phyloP scores from a whole-genome alignment of 1,140 invertebrate genomes.

The Aphis gossypii region DNA sequence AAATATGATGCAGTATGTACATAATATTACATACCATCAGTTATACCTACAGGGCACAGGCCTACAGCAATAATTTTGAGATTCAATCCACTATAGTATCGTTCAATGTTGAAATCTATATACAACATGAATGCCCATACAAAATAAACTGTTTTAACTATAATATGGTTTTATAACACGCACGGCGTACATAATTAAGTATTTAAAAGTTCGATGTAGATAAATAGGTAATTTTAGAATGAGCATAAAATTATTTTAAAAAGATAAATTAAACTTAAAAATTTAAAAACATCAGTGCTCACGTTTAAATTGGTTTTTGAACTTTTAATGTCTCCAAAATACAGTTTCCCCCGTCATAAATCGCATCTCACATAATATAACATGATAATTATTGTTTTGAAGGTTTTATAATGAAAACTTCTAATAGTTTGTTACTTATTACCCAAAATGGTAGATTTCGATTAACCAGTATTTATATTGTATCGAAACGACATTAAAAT shows the following conservation, averaged over 20 bases:
- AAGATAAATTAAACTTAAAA: too few relatives aligned
- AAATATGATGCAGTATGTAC: neutral
- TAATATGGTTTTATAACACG: too few relatives aligned
- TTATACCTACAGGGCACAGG: too few relatives aligned
- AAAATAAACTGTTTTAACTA: too few relatives aligned
- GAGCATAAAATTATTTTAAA: too few relatives aligned
- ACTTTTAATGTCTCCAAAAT: neutral
- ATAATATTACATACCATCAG: too few relatives aligned
- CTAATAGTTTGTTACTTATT: neutral
- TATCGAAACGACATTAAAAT: neutral
- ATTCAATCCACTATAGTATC: too few relatives aligned
- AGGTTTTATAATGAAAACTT: neutral
- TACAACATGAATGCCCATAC: too few relatives aligned
- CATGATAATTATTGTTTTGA: neutral
- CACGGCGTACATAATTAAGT: too few relatives aligned
- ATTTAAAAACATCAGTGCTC: too few relatives aligned
- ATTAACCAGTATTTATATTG: neutral
- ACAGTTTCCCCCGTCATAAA: neutral
- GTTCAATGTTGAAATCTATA: too few relatives aligned
- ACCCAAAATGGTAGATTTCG: neutral
- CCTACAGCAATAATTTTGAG: too few relatives aligned
- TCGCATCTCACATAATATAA: neutral
- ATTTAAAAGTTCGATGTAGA: neutral
- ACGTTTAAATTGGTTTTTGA: neutral
- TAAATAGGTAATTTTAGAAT: neutral